Conservation (phyloP, 1,140 invertebrate species). For the Ephestia elutella region DNA sequence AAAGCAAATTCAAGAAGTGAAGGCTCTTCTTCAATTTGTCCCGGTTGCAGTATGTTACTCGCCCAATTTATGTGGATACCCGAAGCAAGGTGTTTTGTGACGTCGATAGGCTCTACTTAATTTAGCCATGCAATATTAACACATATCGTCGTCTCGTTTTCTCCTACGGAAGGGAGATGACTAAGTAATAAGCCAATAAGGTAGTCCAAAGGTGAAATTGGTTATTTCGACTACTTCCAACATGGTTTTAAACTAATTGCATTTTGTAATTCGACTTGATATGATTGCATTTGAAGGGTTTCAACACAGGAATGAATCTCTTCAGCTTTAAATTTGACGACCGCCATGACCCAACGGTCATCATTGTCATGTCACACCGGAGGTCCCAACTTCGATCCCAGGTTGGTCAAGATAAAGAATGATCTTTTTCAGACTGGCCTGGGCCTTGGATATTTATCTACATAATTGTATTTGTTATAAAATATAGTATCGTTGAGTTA, state of each 20-base stretch:
- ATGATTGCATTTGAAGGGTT: too few relatives aligned
- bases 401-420: too few relatives aligned
- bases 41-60: background rate
- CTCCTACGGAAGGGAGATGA: background rate
- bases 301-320: too few relatives aligned
- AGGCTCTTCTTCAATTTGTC: background rate
- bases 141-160: background rate
- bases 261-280: too few relatives aligned
- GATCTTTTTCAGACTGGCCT: too few relatives aligned
- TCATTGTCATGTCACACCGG: too few relatives aligned
- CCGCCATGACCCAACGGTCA: too few relatives aligned
- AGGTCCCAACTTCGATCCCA: too few relatives aligned
- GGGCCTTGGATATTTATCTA: too few relatives aligned
- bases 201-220: background rate
- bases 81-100: background rate
- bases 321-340: too few relatives aligned
- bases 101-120: background rate
- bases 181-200: background rate
- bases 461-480: too few relatives aligned
- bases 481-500: too few relatives aligned
- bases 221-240: slow-evolving; percentile 10
- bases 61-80: background rate
- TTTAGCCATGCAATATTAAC: background rate
- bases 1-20: background rate
- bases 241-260: background rate